Evolutionary conservation across 2,113 vertebrate genomes (phyloP), one percentile per base, ranked within the genome.

Genomic region (Clarias macrocephalus): DNA sequence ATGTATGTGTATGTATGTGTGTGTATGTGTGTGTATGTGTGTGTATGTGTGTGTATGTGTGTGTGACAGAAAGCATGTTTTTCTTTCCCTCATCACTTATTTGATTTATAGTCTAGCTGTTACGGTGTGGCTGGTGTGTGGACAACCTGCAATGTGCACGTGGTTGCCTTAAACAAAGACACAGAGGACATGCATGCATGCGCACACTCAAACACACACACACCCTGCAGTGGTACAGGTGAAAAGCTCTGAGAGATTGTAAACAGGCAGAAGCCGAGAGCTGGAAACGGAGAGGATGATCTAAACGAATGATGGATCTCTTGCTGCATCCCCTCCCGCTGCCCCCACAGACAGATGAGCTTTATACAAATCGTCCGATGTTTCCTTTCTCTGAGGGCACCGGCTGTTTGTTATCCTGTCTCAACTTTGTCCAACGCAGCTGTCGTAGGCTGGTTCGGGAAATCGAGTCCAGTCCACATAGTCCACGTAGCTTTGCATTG

Each of bases 101-200:
- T 76, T 75, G 66, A 82, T 77, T 87, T 83, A 83, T 83, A n/a
- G 42, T 62, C 15, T 62, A 18, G 57, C 33, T 75, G 54, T 48
- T 63, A 60, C 28, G 18, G 81, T 85, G n/a, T 91, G 4, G n/a
- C 23, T n/a, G 28, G 52, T 90, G 92, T 91, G 89, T 88, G 84
- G 89, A 83, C 82, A 28, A 81, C 86, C 86, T 82, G 87, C 87
- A 89, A 91, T 90, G 90, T 80, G 90, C 92, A 91, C 48, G 89
- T 93, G 93, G 92, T 91, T 82, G 54, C 83, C 89, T 90, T 90
- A 89, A 91, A 94, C 93, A 94, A 95, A 94, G 93, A 89, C 93
- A 82, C 90, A 63, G 83, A 84, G 88, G 82, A 80, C 89, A 90
- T 80, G 84, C 57, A 19, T 54, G n/a, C 82, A 42, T n/a, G 65